Percentiles rank a stretch among this genome's conserved stretches.
Evolutionary conservation across 2,113 vertebrate species (phyloP).

Genomic region (Andinoacara biseriatus): DNA sequence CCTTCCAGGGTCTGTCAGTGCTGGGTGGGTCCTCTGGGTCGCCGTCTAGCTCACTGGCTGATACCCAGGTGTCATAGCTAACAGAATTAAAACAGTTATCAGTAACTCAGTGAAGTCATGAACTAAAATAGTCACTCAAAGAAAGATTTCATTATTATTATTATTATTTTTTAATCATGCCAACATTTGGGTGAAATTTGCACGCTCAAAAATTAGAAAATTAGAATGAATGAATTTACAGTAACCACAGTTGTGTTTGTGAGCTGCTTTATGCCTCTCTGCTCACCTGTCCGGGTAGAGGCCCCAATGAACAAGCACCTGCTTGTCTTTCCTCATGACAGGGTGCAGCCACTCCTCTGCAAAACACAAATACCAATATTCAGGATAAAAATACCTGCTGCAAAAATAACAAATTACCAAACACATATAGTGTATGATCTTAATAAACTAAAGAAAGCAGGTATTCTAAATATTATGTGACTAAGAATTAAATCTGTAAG

Average conservation of each 20-base stretch:
- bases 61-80: slow-evolving; percentile 97
- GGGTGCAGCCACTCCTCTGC: slow-evolving; percentile 97
- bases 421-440: too few species aligned
- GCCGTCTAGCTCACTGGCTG: slow-evolving; percentile 88
- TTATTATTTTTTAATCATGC: not conserved
- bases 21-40: slow-evolving; percentile 93
- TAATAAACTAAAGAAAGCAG: not conserved
- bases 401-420: not conserved
- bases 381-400: not conserved
- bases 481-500: not conserved
- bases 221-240: not conserved
- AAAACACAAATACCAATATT: slow-evolving; percentile 34
- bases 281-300: slow-evolving; percentile 85
- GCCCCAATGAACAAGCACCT: slow-evolving; percentile 96
- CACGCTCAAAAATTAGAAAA: not conserved
- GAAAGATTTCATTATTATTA: not conserved
- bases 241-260: not conserved
- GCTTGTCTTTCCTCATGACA: slow-evolving; percentile 95
- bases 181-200: not conserved
- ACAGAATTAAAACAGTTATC: not conserved
- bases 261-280: not conserved
- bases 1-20: slow-evolving; percentile 94
- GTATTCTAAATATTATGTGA: not conserved
- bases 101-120: not conserved
- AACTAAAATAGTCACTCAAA: not conserved